phyloP scores from a whole-genome alignment of 2,113 vertebrate species.

The Phrynocephalus versicolor region DNA sequence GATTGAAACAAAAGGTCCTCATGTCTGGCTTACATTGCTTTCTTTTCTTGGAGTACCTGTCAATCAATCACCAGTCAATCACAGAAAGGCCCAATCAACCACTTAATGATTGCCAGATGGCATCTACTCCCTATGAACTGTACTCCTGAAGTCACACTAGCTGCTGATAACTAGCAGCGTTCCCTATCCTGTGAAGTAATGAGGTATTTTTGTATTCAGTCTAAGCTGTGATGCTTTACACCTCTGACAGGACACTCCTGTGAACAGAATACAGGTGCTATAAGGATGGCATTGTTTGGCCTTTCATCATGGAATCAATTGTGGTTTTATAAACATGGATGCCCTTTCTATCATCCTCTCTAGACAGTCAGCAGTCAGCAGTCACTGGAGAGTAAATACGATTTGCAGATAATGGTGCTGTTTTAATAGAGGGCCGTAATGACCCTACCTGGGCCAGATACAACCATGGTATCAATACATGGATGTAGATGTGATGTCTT shows the following conservation, averaged over 20 bases:
- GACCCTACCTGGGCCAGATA: slow-evolving; percentile 31
- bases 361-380: slow-evolving; percentile 21
- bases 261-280: slow-evolving; percentile 44
- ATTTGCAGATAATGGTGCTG: slow-evolving; percentile 31
- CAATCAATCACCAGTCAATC: slow-evolving; percentile 73
- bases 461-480: slow-evolving; percentile 26
- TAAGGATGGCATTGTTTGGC: slow-evolving; percentile 13
- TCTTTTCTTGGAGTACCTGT: slow-evolving; percentile 59
- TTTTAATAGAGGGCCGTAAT: slow-evolving; percentile 28
- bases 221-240: slow-evolving; percentile 29
- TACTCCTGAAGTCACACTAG: slow-evolving; percentile 56
- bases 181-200: slow-evolving; percentile 49
- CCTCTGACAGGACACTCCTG: slow-evolving; percentile 46
- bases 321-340: slow-evolving; percentile 36
- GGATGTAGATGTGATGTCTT: slow-evolving; percentile 46
- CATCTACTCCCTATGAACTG: slow-evolving; percentile 69
- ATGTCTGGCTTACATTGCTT: slow-evolving; percentile 25
- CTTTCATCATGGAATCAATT: slow-evolving; percentile 26
- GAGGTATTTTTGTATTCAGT: slow-evolving; percentile 69
- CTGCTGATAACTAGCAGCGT: slow-evolving; percentile 56
- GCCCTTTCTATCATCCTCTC: background rate
- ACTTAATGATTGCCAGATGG: slow-evolving; percentile 70
- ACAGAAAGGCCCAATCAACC: slow-evolving; percentile 55
- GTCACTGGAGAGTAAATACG: slow-evolving; percentile 31
- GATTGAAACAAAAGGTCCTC: slow-evolving; percentile 41